Evolutionary conservation across 2,888 invertebrate species (phyloP), one percentile per base, ranked within the genome.

Genomic region (Scaptomyza caliginosa): DNA sequence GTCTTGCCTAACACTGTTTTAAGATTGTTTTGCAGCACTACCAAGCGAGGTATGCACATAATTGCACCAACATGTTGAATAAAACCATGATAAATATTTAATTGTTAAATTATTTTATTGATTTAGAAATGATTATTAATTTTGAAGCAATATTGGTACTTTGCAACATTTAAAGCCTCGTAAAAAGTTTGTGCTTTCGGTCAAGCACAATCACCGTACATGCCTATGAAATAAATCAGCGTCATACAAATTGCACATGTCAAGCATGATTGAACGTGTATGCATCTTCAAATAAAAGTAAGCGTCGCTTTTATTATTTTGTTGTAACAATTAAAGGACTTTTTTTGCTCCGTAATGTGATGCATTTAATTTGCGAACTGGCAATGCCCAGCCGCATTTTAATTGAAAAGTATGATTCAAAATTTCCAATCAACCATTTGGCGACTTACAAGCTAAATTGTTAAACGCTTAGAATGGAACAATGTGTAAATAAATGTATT

Each of bases 221-320:
- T 5, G 42, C 4, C 39, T 39, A 1, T 0, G 6, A 21, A 32
- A 34, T 6, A 5, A 34, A 4, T 4, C 2, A 26, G n/a, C 28
- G 6, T 4, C 46, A 56, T 32, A 30, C 67, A 46, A 50, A 10
- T 34, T 17, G 6, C 4, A 3, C 10, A 7, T 38, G 26, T 28
- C 40, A 36, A 19, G 13, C 10, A 8, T 0, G 52, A 11, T 39
- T 55, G 48, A 76, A 23, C 72, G 77, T 73, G 73, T 21, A 11
- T 36, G 56, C 7, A 24, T 57, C 39, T 3, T 23, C 4, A 32
- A 38, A 43, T 42, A 55, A 65, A 75, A 73, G 73, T 60, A 76
- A 73, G 73, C 73, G 77, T 73, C 73, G 59, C 76, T 73, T 70
- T 73, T 73, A 72, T 76, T 73, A 60, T 72, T 76, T 77, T 73